Evolutionary conservation across 1,140 invertebrate genomes (phyloP).

Genomic region (Lordiphosa mommai): DNA sequence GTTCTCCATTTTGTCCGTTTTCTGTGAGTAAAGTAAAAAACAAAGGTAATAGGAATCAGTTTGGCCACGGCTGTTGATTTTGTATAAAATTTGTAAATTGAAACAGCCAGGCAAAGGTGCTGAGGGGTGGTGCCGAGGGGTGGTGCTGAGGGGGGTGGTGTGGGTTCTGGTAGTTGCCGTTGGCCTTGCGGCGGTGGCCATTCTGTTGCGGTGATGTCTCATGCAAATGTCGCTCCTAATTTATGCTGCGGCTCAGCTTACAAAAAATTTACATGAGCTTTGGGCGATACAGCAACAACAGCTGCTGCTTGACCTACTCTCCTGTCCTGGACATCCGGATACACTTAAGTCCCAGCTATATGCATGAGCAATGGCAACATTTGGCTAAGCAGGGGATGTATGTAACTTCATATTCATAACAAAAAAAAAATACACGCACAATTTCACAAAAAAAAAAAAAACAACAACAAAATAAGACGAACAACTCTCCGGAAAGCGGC

Average conservation of each 20-base stretch:
- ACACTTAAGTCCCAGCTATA: conserved; percentile 63
- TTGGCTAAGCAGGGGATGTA: conserved; percentile 30
- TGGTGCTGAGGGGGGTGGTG: background rate
- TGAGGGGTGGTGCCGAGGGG: background rate
- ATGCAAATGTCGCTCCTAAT: conserved; percentile 68
- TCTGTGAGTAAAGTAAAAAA: background rate
- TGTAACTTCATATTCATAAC: conserved; percentile 65
- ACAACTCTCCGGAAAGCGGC: no score
- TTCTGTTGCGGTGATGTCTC: conserved; percentile 31
- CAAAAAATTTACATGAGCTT: conserved; percentile 52
- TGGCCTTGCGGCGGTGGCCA: conserved; percentile 14
- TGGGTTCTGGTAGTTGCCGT: conserved; percentile 4
- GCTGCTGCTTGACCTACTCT: conserved; percentile 62
- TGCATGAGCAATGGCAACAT: conserved; percentile 62
- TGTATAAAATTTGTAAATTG: conserved; percentile 40
- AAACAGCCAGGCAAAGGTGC: conserved; percentile 4
- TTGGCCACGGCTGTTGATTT: conserved; percentile 24
- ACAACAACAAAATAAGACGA: background rate
- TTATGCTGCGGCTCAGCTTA: conserved; percentile 71
- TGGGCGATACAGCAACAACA: conserved; percentile 4
- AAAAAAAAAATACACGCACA: background rate
- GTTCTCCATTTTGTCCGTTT: background rate
- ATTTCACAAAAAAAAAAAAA: conserved; percentile 5
- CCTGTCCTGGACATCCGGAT: conserved; percentile 23
- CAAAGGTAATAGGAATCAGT: background rate